Percentiles rank a stretch among this genome's conserved stretches.
These are phyloP conservation scores for Eilema depressum DNA, from an alignment of 2,888 invertebrate genomes.

Conservation along the genomic window DNA sequence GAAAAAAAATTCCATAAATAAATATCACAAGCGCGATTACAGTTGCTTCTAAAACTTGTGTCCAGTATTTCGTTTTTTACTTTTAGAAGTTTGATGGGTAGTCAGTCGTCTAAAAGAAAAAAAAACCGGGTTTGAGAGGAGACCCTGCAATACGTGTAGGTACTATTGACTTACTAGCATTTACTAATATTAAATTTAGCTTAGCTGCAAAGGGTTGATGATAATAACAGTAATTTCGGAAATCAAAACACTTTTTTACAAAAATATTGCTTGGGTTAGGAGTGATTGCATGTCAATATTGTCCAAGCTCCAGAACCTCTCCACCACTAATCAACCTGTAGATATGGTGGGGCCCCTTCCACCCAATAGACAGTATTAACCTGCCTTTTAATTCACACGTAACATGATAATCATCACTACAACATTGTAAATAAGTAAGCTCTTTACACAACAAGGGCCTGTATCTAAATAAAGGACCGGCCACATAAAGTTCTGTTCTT, in stretches of 20 bases:
- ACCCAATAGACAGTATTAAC: not conserved
- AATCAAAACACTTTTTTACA: no score
- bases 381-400: not conserved
- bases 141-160: not conserved
- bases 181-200: not conserved
- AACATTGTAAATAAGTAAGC: constrained; percentile 17
- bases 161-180: not conserved
- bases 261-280: no score
- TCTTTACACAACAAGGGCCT: constrained; percentile 27
- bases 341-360: not conserved
- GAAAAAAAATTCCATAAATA: not conserved
- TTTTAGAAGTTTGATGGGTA: no score
- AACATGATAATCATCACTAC: not conserved
- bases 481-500: constrained; percentile 57
- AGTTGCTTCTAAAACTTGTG: not conserved
- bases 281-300: no score
- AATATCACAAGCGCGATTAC: not conserved
- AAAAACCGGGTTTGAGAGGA: no score
- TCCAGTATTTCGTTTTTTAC: not conserved
- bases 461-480: constrained; percentile 32
- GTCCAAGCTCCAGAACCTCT: no score
- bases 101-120: no score
- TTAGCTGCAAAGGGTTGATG: not conserved
- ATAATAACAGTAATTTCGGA: not conserved
- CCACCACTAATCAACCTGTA: no score